Conservation (phyloP, 2,797 vertebrate species). For the Bradypus variegatus region DNA sequence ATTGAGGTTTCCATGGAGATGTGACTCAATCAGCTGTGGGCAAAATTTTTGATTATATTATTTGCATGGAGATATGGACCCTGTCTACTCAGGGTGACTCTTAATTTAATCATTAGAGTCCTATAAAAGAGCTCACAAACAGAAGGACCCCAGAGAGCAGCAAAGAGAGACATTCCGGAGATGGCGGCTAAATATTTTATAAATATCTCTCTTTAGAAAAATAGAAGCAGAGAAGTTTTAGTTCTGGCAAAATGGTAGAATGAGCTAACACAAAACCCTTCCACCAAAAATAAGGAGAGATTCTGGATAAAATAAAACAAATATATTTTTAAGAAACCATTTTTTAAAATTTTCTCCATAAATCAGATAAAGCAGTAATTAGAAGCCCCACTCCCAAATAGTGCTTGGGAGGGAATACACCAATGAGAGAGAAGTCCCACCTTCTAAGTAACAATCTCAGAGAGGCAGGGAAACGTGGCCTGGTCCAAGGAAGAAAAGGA, state of each 20-base stretch:
- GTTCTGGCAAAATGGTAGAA: background rate
- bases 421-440: background rate
- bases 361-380: background rate
- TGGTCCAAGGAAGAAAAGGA: background rate
- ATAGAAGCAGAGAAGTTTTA: background rate
- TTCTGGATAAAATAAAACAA: background rate
- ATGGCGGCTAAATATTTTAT: background rate
- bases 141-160: too few relatives aligned
- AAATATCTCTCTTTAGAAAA: slow-evolving; percentile 4
- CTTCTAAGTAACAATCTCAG: background rate
- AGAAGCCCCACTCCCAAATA: background rate
- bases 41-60: too few relatives aligned
- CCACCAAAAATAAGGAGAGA: background rate
- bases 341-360: background rate
- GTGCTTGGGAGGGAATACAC: background rate
- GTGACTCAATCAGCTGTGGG: too few relatives aligned
- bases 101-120: too few relatives aligned
- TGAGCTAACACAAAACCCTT: background rate
- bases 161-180: too few relatives aligned
- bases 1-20: too few relatives aligned
- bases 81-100: too few relatives aligned
- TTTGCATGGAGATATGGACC: too few relatives aligned
- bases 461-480: background rate
- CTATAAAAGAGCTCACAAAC: too few relatives aligned
- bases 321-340: background rate